Base-by-base conservation (phyloP, 2,888 invertebrate species). In the Hirtodrosophila cameraria region DNA sequence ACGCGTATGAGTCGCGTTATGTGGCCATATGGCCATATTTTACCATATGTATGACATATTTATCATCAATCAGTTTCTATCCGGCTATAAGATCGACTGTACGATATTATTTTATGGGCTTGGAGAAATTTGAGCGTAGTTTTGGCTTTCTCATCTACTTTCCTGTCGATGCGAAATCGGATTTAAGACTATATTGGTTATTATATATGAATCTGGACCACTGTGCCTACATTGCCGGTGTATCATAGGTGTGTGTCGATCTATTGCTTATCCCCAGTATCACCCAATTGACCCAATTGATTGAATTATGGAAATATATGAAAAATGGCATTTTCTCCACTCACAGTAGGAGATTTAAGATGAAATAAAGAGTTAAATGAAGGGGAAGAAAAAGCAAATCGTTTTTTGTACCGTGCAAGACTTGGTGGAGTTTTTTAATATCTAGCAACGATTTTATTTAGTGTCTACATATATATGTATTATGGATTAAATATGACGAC, bases 241-340 rank as follows among this genome's bases (percentile, higher is more conserved):
- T 89, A 0, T 80, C 78, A 2, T 85, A 86, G 48, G 71, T 88
- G 1, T 84, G 84, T 1, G 89, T 88, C 7, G 89, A 89, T 63
- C 68, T 89, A 0, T 5, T 89, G 16, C 65, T 89, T 2, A 86
- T 88, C 20, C 75, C 86, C 0, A 79, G 81, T 3, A 73, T 88
- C 8, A 85, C 85, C 4, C 88, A 87, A 43, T 30, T 88, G 43
- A 84, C 82, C n/a, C n/a, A n/a, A n/a, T n/a, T n/a, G n/a, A n/a
- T n/a, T n/a, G n/a, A n/a, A n/a, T n/a, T n/a, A n/a, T n/a, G n/a
- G n/a, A n/a, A n/a, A n/a, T n/a, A n/a, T n/a, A n/a, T n/a, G n/a
- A n/a, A n/a, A n/a, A n/a, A n/a, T n/a, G n/a, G n/a, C n/a, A n/a
- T n/a, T n/a, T n/a, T n/a, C n/a, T n/a, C n/a, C n/a, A n/a, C n/a